A percentile compares a stretch with the other conserved stretches of the same genome.
phyloP scores from a whole-genome alignment of 2,113 vertebrate genomes.

The Nothocercus julius region DNA sequence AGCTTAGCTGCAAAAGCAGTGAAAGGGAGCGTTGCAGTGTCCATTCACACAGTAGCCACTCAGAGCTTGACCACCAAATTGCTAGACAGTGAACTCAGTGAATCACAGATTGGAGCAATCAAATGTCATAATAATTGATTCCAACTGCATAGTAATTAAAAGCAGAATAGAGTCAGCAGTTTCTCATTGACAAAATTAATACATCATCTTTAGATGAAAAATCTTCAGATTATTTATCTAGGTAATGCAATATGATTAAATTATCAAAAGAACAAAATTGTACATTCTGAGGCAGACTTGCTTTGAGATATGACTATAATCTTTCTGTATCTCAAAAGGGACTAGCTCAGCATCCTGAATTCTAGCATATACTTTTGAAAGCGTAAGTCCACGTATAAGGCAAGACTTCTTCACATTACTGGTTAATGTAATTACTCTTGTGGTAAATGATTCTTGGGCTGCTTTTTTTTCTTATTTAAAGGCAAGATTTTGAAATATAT shows the following conservation, averaged over 20 bases:
- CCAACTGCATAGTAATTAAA: constrained; percentile 30
- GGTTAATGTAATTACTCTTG: not conserved
- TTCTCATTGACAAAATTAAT: not conserved
- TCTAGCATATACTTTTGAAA: not conserved
- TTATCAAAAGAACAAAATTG: not conserved
- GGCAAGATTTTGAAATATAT: not conserved
- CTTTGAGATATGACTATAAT: not conserved
- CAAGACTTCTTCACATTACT: not conserved
- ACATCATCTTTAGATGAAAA: not conserved
- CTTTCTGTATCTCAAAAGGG: not conserved
- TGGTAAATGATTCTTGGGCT: not conserved
- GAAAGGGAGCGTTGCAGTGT: not conserved
- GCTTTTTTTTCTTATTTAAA: not conserved
- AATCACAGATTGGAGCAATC: constrained; percentile 40
- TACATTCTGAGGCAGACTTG: not conserved
- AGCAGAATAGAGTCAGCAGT: not conserved
- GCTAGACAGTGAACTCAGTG: constrained; percentile 62
- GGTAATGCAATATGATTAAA: not conserved
- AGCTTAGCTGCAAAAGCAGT: constrained; percentile 8
- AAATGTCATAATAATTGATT: constrained; percentile 48
- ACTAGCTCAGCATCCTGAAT: not conserved
- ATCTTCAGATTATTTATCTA: not conserved
- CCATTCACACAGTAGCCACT: constrained; percentile 7
- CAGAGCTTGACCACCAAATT: constrained; percentile 59
- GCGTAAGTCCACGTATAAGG: not conserved